These are phyloP conservation scores for Drosophila nigromelanica DNA, from an alignment of 1,140 invertebrate genomes.

Conservation along the genomic window DNA sequence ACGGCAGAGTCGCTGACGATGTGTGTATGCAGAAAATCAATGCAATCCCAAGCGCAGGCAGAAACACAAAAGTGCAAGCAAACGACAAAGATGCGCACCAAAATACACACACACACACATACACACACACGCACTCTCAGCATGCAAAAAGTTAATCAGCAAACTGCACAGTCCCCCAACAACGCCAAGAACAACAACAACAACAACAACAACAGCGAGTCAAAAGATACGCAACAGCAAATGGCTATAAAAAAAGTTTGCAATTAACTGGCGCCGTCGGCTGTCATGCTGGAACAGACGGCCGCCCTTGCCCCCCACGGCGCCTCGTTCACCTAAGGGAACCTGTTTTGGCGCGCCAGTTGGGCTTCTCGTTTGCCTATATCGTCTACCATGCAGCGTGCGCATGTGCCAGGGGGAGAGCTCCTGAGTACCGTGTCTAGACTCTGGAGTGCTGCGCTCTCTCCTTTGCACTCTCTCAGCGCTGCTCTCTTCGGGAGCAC, in stretches of 20 bases:
- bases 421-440: conserved; percentile 15
- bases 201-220: conserved; percentile 28
- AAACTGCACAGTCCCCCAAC: conserved; percentile 42
- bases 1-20: too few species aligned
- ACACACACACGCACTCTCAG: conserved; percentile 57
- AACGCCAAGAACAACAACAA: conserved; percentile 33
- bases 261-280: conserved; percentile 82
- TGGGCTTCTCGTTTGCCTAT: conserved; percentile 32
- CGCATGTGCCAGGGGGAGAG: conserved; percentile 56
- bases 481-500: conserved; percentile 22
- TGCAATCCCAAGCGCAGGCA: too few species aligned
- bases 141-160: conserved; percentile 80
- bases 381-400: conserved; percentile 35
- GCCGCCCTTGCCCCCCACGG: conserved; percentile 19
- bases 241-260: conserved; percentile 67
- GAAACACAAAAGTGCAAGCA: too few species aligned
- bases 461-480: conserved; percentile 11
- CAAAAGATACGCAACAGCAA: conserved; percentile 47
- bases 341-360: conserved; percentile 76
- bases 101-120: conserved; percentile 29
- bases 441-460: conserved; percentile 28
- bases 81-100: conserved; percentile 58
- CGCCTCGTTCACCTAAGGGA: conserved; percentile 45
- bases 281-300: conserved; percentile 69
- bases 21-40: too few species aligned